Evolutionary conservation across 2,113 vertebrate genomes (phyloP), one percentile per base, ranked within the genome.

Genomic region (Thamnaconus septentrionalis): DNA sequence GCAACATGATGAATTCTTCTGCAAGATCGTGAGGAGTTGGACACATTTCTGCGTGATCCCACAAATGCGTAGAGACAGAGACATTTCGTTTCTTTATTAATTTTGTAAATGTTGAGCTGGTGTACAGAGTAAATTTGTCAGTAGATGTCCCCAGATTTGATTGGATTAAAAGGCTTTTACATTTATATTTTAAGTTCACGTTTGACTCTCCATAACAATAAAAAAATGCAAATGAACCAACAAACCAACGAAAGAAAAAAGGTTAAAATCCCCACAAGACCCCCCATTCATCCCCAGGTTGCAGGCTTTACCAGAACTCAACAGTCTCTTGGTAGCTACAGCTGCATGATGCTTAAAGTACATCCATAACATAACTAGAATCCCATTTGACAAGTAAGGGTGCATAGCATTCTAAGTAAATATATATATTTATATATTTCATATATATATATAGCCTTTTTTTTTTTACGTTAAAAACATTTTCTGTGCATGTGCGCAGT

Each of bases 41-140:
- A 48, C 47, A 48, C 47, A 48, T 10, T 9, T 10, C 8, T 10
- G 11, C 10, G n/a, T 5, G 2, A 3, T 10, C 4, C 3, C 48
- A 50, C 53, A 83, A 62, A 74, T 67, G 82, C 64, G 53, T 69
- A 52, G 54, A 84, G 78, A 75, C 80, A 80, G 72, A 83, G 69
- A 89, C 88, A 89, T 88, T 92, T 84, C 84, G 88, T 92, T 92
- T 93, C 91, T 93, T 93, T 93, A 93, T 92, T 93, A 92, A 92
- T 91, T 89, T 89, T 92, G 90, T 92, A 93, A 93, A 93, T 93
- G 90, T 92, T 91, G 88, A 92, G 92, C 92, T 93, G 92, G 92
- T 93, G 92, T 93, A 92, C 91, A 92, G 92, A 91, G 91, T 90
- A 89, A 88, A 87, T 90, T 31, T 84, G 79, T 91, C 88, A 91